Percentiles rank a stretch among this genome's conserved stretches.
These are phyloP conservation scores for Ypsolopha scabrella DNA, from an alignment of 2,888 invertebrate species.

Conservation along the genomic window DNA sequence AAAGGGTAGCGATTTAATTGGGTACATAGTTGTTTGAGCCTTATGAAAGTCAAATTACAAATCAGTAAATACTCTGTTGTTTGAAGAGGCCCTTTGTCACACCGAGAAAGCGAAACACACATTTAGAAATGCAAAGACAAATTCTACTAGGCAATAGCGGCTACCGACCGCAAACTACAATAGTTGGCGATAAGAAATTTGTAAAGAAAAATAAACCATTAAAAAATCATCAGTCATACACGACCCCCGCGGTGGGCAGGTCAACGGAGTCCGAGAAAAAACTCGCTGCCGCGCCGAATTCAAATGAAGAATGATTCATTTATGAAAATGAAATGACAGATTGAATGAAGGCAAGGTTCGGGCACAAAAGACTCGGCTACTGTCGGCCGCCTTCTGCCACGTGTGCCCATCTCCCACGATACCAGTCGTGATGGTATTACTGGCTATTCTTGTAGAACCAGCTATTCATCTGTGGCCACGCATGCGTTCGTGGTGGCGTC, in stretches of 20 bases:
- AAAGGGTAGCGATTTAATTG: no score
- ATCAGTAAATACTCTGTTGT: no score
- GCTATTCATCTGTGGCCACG: no score
- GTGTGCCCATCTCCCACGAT: constrained; percentile 29
- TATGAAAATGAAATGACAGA: constrained; percentile 69
- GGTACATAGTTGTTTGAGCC: no score
- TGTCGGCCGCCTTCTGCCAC: constrained; percentile 46
- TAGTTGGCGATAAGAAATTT: constrained; percentile 55
- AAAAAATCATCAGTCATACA: constrained; percentile 64
- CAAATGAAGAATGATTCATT: constrained; percentile 68
- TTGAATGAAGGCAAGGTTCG: constrained; percentile 47
- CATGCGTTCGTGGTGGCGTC: no score
- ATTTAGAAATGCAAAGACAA: no score
- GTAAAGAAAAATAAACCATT: constrained; percentile 68
- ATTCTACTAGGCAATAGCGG: constrained; percentile 1
- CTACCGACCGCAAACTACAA: constrained; percentile 32
- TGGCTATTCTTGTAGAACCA: background rate
- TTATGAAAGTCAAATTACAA: no score
- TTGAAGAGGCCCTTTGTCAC: no score
- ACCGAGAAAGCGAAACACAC: no score
- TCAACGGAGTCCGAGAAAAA: constrained; percentile 55
- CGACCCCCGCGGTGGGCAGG: constrained; percentile 64
- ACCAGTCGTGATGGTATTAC: no score
- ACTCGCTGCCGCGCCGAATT: constrained; percentile 48
- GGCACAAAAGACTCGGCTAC: constrained; percentile 50